These are phyloP conservation scores for Sprattus sprattus DNA, from an alignment of 2,113 vertebrate species.

Conservation along the genomic window DNA sequence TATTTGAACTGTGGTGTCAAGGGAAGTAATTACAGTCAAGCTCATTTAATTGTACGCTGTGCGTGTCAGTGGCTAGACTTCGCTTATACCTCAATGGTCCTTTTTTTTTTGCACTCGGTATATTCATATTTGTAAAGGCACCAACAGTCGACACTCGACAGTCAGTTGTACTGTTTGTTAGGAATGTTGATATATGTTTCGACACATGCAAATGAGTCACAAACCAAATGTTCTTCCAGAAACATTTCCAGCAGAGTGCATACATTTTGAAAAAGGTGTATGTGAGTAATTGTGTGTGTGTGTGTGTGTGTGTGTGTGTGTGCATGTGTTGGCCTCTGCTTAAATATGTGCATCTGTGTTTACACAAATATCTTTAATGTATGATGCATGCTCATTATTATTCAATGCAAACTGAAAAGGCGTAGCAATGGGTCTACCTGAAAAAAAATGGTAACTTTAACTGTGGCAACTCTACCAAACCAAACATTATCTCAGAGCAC, in stretches of 20 bases:
- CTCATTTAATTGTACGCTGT: slow-evolving; percentile 42
- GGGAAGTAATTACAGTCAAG: slow-evolving; percentile 50
- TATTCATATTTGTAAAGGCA: slow-evolving; percentile 31
- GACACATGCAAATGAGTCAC: slow-evolving; percentile 12
- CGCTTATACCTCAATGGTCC: slow-evolving; percentile 11
- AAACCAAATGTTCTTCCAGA: slow-evolving; percentile 10
- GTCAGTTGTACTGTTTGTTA: slow-evolving; percentile 16
- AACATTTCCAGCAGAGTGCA: slow-evolving; percentile 14
- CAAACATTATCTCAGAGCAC: slow-evolving; percentile 53
- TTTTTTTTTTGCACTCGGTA: slow-evolving; percentile 34
- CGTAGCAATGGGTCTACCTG: neutral
- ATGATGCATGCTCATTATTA: neutral
- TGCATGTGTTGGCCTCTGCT: neutral
- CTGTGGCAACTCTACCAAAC: slow-evolving; percentile 26
- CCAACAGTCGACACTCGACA: slow-evolving; percentile 23
- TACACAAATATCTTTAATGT: slow-evolving; percentile 14
- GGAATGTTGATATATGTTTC: slow-evolving; percentile 4
- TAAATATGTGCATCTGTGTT: neutral
- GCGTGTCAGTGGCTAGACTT: slow-evolving; percentile 26
- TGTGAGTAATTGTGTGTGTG: neutral
- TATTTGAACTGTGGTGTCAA: slow-evolving; percentile 45
- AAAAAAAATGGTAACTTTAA: neutral
- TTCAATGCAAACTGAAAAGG: neutral
- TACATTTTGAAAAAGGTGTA: slow-evolving; percentile 8
- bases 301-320: neutral